A percentile compares a stretch with the other conserved stretches of the same genome.
phyloP scores from a whole-genome alignment of 2,888 invertebrate genomes.

The Patella ulyssiponensis region DNA sequence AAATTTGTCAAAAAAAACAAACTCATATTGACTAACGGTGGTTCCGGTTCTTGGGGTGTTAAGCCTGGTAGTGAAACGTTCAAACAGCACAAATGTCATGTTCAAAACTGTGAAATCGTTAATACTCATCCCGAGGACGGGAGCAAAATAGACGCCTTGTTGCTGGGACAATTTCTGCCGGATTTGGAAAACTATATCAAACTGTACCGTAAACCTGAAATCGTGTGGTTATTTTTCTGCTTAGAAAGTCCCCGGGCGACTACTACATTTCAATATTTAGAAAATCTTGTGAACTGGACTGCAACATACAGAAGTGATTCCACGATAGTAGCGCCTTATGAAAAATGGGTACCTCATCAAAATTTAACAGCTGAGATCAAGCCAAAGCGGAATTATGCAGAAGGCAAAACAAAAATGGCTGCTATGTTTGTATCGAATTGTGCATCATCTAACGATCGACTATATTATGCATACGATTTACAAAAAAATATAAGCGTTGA shows the following conservation, averaged over 20 bases:
- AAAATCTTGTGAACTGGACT: slow-evolving; percentile 93
- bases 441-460: slow-evolving; percentile 88
- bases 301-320: slow-evolving; percentile 95
- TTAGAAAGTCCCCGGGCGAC: slow-evolving; percentile 96
- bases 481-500: slow-evolving; percentile 82
- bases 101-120: slow-evolving; percentile 86
- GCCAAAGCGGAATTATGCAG: slow-evolving; percentile 70
- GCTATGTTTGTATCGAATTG: slow-evolving; percentile 99
- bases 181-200: slow-evolving; percentile 46
- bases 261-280: slow-evolving; percentile 81
- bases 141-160: slow-evolving; percentile 84
- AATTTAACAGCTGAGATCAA: slow-evolving; percentile 77
- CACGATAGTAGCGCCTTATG: slow-evolving; percentile 95
- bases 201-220: slow-evolving; percentile 47
- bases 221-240: slow-evolving; percentile 92
- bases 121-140: slow-evolving; percentile 79
- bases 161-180: slow-evolving; percentile 76
- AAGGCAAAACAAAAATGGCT: slow-evolving; percentile 91
- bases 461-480: slow-evolving; percentile 87
- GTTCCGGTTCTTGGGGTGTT: slow-evolving; percentile 41
- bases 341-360: slow-evolving; percentile 91
- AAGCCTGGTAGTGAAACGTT: slow-evolving; percentile 78
- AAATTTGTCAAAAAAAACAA: slow-evolving; percentile 29
- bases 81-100: slow-evolving; percentile 83
- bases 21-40: slow-evolving; percentile 44